Evolutionary conservation across 2,113 vertebrate species (phyloP).

Genomic region (Peromyscus californicus): DNA sequence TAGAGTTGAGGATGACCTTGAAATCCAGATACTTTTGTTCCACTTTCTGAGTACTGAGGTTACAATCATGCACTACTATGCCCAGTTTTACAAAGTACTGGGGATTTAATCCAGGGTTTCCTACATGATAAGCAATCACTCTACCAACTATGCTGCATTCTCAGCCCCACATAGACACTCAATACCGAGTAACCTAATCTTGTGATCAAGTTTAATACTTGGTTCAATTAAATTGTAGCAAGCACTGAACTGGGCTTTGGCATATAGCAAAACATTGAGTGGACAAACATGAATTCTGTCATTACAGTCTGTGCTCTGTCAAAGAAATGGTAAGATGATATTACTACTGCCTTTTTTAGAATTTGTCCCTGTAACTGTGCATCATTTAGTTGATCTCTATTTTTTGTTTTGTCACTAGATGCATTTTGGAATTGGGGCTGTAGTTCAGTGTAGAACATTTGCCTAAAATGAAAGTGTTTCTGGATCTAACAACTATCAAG

Average conservation of each 20-base stretch:
- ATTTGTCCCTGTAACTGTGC: background rate
- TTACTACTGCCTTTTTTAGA: slow-evolving; percentile 16
- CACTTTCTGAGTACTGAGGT: background rate
- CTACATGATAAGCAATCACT: background rate
- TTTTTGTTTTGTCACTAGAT: slow-evolving; percentile 35
- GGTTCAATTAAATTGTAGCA: background rate
- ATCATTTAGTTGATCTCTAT: background rate
- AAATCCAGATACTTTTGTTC: too few relatives aligned
- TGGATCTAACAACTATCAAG: background rate
- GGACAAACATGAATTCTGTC: background rate
- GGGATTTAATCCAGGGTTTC: background rate
- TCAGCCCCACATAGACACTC: background rate
- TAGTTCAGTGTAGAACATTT: background rate
- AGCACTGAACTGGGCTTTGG: background rate
- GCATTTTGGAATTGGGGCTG: background rate
- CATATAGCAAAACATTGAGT: slow-evolving; percentile 18
- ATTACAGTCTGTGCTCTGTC: background rate
- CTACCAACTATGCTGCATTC: background rate
- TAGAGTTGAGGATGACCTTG: background rate
- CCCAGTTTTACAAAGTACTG: background rate
- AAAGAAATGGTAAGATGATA: background rate
- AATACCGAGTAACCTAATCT: slow-evolving; percentile 9
- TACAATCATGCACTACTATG: too few relatives aligned
- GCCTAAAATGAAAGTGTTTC: background rate
- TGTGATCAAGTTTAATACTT: slow-evolving; percentile 53